A percentile compares a stretch with the other conserved stretches of the same genome.
These are phyloP conservation scores for Glyphotaelius pellucidus DNA, from an alignment of 2,888 invertebrate genomes.

Conservation along the genomic window DNA sequence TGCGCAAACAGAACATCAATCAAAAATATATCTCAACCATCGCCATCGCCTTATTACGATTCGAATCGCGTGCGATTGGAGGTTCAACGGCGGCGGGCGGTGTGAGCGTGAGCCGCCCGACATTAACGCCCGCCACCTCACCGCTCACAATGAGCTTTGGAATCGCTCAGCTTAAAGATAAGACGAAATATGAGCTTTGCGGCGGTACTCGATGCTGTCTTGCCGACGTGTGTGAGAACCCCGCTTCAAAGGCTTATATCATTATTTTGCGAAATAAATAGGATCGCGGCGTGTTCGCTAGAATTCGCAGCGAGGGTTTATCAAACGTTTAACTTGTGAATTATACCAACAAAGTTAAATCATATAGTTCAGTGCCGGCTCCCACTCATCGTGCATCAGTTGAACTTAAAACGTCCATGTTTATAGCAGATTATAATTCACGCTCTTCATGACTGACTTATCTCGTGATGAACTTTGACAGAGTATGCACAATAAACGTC, in stretches of 20 bases:
- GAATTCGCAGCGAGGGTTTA: conserved; percentile 1
- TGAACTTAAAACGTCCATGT: neutral
- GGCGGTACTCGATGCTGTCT: conserved; percentile 6
- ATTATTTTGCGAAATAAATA: neutral
- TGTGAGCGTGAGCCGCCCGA: neutral
- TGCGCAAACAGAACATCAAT: conserved; percentile 47
- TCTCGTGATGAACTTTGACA: neutral
- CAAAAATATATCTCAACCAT: conserved; percentile 51
- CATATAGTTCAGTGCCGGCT: neutral
- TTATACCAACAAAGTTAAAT: conserved; percentile 1
- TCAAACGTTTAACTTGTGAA: conserved; percentile 27
- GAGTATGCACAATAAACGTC: neutral
- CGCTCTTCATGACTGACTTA: neutral
- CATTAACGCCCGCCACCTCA: conserved; percentile 5
- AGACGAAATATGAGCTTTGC: conserved; percentile 39
- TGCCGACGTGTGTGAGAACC: neutral
- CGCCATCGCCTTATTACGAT: conserved; percentile 38
- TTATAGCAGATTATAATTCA: neutral
- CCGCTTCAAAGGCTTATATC: conserved; percentile 11
- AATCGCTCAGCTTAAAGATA: conserved; percentile 22
- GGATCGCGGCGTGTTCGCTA: neutral
- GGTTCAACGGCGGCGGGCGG: neutral
- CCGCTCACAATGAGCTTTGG: conserved; percentile 19
- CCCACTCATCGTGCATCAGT: neutral
- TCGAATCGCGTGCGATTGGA: conserved; percentile 32